A percentile compares a stretch with the other conserved stretches of the same genome.
Evolutionary conservation across 2,113 vertebrate genomes (phyloP).

Genomic region (Poicephalus meyeri): DNA sequence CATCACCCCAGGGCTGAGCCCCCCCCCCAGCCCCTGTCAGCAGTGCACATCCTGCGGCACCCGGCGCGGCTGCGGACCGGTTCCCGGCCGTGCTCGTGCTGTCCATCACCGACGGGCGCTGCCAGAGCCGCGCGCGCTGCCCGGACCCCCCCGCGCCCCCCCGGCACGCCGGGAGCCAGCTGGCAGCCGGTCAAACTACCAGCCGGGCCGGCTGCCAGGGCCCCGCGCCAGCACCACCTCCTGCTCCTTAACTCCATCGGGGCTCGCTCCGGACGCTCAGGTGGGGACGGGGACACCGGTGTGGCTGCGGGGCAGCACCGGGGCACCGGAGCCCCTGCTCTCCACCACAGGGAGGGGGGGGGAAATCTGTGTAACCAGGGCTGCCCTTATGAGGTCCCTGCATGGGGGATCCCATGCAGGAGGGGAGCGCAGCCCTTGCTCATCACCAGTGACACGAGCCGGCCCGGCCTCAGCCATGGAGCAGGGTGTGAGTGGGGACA

Average conservation of each 20-base stretch:
- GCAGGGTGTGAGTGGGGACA: too few relatives aligned
- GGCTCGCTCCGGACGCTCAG: background rate
- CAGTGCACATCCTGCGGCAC: background rate
- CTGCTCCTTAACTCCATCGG: slow-evolving; percentile 41
- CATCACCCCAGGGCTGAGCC: background rate
- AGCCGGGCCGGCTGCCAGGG: slow-evolving; percentile 77
- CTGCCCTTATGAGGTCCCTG: background rate
- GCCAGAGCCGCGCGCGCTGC: background rate
- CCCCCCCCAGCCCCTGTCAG: background rate
- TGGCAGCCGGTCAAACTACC: slow-evolving; percentile 79
- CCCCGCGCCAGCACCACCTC: slow-evolving; percentile 68
- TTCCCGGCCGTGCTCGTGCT: background rate
- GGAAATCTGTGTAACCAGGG: background rate
- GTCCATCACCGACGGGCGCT: background rate
- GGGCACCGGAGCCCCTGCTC: background rate
- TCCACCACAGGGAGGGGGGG: rapidly evolving
- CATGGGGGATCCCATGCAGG: rapidly evolving
- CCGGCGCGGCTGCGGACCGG: too few relatives aligned
- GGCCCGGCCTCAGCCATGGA: background rate
- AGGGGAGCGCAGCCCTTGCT: background rate
- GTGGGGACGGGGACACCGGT: background rate
- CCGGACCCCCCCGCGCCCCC: slow-evolving; percentile 25
- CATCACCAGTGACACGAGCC: background rate
- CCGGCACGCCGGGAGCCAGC: slow-evolving; percentile 68
- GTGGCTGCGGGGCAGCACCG: rapidly evolving